Evolutionary conservation across 2,113 vertebrate genomes (phyloP).

Genomic region (Ibidorhyncha struthersii): DNA sequence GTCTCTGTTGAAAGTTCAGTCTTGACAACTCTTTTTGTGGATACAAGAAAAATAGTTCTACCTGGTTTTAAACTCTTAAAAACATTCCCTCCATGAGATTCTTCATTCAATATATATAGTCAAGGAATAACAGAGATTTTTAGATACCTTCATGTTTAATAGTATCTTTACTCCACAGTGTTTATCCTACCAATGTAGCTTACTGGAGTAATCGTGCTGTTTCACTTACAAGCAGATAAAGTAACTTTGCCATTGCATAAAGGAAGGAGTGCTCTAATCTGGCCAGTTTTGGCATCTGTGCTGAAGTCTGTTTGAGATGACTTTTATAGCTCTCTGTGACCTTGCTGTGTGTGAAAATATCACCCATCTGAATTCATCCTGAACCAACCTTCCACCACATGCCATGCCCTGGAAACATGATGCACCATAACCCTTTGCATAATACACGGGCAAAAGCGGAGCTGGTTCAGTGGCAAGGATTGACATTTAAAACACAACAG

Average conservation of each 20-base stretch:
- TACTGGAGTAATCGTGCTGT: neutral
- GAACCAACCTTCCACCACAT: neutral
- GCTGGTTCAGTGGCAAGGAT: neutral
- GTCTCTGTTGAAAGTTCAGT: neutral
- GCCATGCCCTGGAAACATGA: slow-evolving; percentile 18
- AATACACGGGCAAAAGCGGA: neutral
- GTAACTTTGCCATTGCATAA: neutral
- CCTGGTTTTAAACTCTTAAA: neutral
- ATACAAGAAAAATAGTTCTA: neutral
- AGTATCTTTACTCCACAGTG: neutral
- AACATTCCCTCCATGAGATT: fast-evolving
- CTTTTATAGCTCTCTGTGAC: slow-evolving; percentile 1
- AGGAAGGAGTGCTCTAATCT: neutral
- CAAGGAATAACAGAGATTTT: neutral
- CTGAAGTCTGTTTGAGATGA: slow-evolving; percentile 26
- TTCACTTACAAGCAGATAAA: neutral
- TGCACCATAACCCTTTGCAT: neutral
- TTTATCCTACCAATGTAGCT: neutral
- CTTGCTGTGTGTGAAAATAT: neutral
- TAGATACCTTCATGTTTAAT: neutral
- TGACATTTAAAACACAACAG: neutral
- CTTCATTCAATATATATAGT: neutral
- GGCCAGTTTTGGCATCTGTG: neutral
- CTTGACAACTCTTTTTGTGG: neutral
- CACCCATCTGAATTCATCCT: neutral